Evolutionary conservation across 2,113 vertebrate genomes (phyloP).

Genomic region (Datnioides undecimradiatus): DNA sequence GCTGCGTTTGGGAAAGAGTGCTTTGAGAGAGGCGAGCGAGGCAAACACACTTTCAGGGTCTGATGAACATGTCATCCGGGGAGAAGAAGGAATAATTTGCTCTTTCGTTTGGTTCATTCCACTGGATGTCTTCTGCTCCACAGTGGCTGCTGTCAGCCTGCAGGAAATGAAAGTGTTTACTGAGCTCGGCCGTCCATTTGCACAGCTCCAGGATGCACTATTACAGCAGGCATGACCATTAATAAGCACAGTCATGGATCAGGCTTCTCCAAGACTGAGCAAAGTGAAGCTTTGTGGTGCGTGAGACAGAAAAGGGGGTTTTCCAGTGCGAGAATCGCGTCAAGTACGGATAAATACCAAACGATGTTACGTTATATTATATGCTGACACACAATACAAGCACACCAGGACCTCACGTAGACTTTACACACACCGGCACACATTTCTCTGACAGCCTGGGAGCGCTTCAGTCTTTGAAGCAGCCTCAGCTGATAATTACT

Average conservation of each 20-base stretch:
- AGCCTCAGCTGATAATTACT: not conserved
- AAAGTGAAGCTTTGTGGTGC: constrained; percentile 4
- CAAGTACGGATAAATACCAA: not conserved
- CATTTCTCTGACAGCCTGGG: not conserved
- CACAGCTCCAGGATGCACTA: constrained; percentile 34
- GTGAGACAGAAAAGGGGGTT: not conserved
- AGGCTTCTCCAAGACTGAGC: constrained; percentile 26
- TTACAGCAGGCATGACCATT: constrained; percentile 44
- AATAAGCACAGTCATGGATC: constrained; percentile 41
- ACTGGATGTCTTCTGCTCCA: constrained; percentile 62
- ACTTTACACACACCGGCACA: not conserved
- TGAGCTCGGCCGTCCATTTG: constrained; percentile 45
- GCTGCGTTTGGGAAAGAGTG: constrained; percentile 36
- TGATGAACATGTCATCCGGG: constrained; percentile 74
- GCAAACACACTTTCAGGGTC: constrained; percentile 75
- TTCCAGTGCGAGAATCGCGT: constrained; percentile 1
- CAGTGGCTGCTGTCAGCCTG: constrained; percentile 62
- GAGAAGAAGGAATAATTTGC: constrained; percentile 73
- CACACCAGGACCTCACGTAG: not conserved
- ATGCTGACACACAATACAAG: not conserved
- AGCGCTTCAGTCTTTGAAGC: constrained; percentile 6
- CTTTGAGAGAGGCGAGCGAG: constrained; percentile 44
- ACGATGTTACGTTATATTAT: not conserved
- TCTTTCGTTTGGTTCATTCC: constrained; percentile 75
- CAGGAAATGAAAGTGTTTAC: constrained; percentile 73